These are phyloP conservation scores for Drosophila pseudoobscura DNA, from an alignment of 1,140 invertebrate species.

Conservation along the genomic window DNA sequence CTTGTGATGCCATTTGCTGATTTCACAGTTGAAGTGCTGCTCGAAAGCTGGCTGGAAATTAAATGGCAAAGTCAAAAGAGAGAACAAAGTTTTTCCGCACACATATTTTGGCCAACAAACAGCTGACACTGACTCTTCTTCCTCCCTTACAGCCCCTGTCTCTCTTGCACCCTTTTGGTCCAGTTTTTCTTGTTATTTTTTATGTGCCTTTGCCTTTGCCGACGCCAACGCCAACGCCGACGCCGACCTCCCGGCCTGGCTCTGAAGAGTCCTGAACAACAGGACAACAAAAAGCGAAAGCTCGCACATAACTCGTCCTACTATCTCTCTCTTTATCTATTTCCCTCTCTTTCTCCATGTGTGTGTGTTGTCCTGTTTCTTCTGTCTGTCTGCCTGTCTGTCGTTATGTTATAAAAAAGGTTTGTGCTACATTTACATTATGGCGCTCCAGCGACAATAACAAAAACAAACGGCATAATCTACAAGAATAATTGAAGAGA, in stretches of 20 bases:
- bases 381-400: slow-evolving; percentile 44
- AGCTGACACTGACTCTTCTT: slow-evolving; percentile 51
- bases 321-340: neutral
- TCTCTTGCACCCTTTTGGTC: slow-evolving; percentile 59
- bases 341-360: neutral
- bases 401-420: slow-evolving; percentile 70
- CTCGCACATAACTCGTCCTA: slow-evolving; percentile 73
- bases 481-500: slow-evolving; percentile 52
- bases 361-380: slow-evolving; percentile 19
- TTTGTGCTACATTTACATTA: slow-evolving; percentile 82
- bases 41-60: slow-evolving; percentile 67
- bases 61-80: slow-evolving; percentile 63
- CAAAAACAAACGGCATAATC: slow-evolving; percentile 77
- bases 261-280: slow-evolving; percentile 7
- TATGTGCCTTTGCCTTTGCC: slow-evolving; percentile 25
- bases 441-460: slow-evolving; percentile 70
- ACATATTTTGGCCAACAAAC: slow-evolving; percentile 62
- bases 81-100: slow-evolving; percentile 38
- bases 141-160: neutral
- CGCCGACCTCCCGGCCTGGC: too few species aligned
- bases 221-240: neutral
- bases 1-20: slow-evolving; percentile 61
- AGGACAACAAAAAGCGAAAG: slow-evolving; percentile 70
- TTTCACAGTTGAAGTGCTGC: slow-evolving; percentile 76
- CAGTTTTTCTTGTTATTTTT: slow-evolving; percentile 68